Conservation (phyloP, 2,113 vertebrate genomes). For the cattle (Bos taurus) region DNA sequence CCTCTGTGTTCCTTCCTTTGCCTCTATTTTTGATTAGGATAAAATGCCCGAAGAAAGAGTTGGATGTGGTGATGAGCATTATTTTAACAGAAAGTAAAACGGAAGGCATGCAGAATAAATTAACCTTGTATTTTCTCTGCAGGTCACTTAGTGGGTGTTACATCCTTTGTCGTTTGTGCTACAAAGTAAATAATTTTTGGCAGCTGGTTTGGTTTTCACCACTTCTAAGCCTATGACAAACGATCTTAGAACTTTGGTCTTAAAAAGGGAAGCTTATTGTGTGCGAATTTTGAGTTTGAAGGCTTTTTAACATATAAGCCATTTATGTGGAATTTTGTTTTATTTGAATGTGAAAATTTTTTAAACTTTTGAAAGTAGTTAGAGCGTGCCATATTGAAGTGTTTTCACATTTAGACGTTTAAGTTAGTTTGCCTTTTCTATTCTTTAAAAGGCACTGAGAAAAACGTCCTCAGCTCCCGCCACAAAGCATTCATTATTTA, state of each 20-base stretch:
- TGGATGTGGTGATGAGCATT: slow-evolving; percentile 39
- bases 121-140: slow-evolving; percentile 31
- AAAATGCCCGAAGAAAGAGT: slow-evolving; percentile 10
- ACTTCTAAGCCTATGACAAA: slow-evolving; percentile 53
- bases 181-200: slow-evolving; percentile 28
- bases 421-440: slow-evolving; percentile 13
- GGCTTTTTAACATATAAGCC: neutral
- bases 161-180: slow-evolving; percentile 50
- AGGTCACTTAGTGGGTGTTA: slow-evolving; percentile 50
- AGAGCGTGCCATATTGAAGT: neutral
- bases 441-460: slow-evolving; percentile 34
- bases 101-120: slow-evolving; percentile 50
- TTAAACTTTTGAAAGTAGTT: slow-evolving; percentile 11
- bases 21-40: slow-evolving; percentile 23
- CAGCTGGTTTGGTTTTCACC: slow-evolving; percentile 58
- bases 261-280: slow-evolving; percentile 16
- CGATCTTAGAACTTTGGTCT: neutral
- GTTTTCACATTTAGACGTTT: slow-evolving; percentile 34
- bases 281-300: slow-evolving; percentile 35
- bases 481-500: neutral
- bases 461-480: neutral
- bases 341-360: slow-evolving; percentile 39
- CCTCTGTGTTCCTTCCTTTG: neutral
- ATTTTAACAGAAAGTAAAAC: slow-evolving; percentile 43
- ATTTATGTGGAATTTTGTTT: slow-evolving; percentile 48